A percentile compares a stretch with the other conserved stretches of the same genome.
Evolutionary conservation across 2,113 vertebrate genomes (phyloP).

Genomic region (Dascyllus trimaculatus): DNA sequence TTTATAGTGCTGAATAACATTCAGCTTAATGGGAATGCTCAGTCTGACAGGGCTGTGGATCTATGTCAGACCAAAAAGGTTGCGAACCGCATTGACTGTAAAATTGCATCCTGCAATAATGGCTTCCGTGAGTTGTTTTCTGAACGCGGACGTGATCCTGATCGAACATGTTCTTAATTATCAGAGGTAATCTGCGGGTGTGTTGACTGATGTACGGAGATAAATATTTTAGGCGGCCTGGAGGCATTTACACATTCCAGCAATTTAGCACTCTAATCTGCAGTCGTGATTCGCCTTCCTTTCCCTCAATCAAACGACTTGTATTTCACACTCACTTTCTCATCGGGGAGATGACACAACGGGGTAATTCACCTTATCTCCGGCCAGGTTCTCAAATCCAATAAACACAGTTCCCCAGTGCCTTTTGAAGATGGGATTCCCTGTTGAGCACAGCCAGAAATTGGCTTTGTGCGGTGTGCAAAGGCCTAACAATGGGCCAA

Average conservation of each 20-base stretch:
- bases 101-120: background rate
- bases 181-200: constrained; percentile 13
- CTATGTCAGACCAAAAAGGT: no score
- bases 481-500: constrained; percentile 45
- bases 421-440: constrained; percentile 68
- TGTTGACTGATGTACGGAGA: constrained; percentile 34
- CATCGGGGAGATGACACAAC: constrained; percentile 62
- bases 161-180: constrained; percentile 17
- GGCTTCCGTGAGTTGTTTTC: background rate
- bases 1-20: no score
- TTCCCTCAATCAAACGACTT: constrained; percentile 48
- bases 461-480: constrained; percentile 57
- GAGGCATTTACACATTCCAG: constrained; percentile 56
- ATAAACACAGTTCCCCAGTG: constrained; percentile 63
- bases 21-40: no score
- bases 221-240: constrained; percentile 54
- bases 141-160: constrained; percentile 1
- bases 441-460: constrained; percentile 63
- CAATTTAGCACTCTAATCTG: constrained; percentile 45
- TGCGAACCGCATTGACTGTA: background rate
- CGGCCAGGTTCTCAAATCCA: constrained; percentile 63
- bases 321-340: constrained; percentile 51
- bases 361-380: constrained; percentile 73
- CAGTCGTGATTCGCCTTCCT: constrained; percentile 38
- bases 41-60: background rate